Conservation (phyloP, 2,113 vertebrate genomes). For the Cavia aperea region DNA sequence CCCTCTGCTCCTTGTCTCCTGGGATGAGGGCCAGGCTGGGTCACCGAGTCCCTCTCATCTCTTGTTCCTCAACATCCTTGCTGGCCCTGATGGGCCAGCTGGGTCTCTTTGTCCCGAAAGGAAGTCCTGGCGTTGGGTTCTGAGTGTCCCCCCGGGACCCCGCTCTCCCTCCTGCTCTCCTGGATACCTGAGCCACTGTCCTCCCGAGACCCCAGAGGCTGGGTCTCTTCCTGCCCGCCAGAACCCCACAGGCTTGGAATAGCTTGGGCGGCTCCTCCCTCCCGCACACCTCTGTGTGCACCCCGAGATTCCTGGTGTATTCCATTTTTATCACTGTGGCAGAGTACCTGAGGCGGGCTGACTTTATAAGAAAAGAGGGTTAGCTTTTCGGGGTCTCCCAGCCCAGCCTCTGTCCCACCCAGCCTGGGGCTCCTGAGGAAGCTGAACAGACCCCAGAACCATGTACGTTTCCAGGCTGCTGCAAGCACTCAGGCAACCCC, state of each 20-base stretch:
- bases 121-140: background rate
- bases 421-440: background rate
- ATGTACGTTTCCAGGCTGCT: background rate
- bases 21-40: background rate
- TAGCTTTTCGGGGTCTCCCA: background rate
- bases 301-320: background rate
- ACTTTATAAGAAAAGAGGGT: background rate
- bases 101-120: background rate
- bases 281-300: background rate
- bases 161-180: background rate
- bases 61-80: background rate
- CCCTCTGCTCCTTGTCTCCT: background rate
- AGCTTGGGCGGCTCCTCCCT: background rate
- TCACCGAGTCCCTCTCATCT: background rate
- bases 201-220: background rate
- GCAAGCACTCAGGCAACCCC: background rate
- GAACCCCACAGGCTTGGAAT: background rate
- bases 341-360: background rate
- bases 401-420: background rate
- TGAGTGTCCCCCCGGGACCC: background rate
- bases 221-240: background rate
- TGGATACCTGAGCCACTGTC: background rate
- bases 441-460: background rate
- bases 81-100: background rate
- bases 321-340: background rate